Base-by-base conservation (phyloP, 2,888 invertebrate genomes). In the Eilema caniola region DNA sequence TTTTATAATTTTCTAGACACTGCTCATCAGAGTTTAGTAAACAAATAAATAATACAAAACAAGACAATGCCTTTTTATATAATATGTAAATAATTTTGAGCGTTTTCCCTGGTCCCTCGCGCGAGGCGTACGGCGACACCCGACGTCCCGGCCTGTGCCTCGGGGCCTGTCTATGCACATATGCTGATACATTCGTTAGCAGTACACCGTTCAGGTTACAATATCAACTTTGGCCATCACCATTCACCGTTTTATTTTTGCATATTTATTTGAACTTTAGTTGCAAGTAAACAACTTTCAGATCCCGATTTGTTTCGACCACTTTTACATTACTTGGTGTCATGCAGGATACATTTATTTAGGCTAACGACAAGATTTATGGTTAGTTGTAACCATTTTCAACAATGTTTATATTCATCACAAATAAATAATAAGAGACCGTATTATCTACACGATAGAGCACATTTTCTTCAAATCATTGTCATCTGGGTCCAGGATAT, bases 391-490 rank as follows among this genome's bases (percentile, higher is more conserved):
- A n/a, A 53, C 20, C 47, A 20, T 53, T 53, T 53, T 10, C 8
- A 53, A n/a, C n/a, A 53, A 53, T 47, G 3, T 11, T 23, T 57
- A 1, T 5, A 57, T 25, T 4, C 59, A 28, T 33, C 59, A 64
- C 25, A 59, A 56, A 10, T 20, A 61, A 1, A 20, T 24, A 57
- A 11, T 33, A 66, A 61, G 33, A 53, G 69, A 66, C 33, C 56
- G 62, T 66, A 67, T 47, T 24, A 10, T 37, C 37, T 83, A 82
- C 67, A 76, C 83, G 97, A 97, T 86, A 91, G 94, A 75, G 96
- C 96, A 80, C 91, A 88, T 78, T 88, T 86, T 85, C 95, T 96
- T 88, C 95, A 96, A 62, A 96, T 95, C 90, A 97, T 81, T 75
- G 69, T 86, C 85, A 74, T 85, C 84, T 56, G 83, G 81, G 60